phyloP scores from a whole-genome alignment of 2,113 vertebrate species.

The Cichladusa arquata region DNA sequence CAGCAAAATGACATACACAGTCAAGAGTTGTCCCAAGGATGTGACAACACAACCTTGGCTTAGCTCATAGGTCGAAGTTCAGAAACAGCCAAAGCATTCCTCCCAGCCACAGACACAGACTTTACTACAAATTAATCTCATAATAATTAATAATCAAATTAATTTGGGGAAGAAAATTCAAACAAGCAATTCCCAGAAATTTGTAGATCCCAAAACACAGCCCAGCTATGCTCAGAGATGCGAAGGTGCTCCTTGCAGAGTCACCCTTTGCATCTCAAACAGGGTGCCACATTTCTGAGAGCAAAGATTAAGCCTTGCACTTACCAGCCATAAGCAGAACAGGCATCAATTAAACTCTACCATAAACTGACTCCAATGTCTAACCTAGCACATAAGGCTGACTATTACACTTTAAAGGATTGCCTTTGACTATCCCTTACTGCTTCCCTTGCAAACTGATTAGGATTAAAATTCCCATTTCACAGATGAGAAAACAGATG shows the following conservation, averaged over 20 bases:
- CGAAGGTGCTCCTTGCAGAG: not conserved
- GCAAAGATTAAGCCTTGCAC: not conserved
- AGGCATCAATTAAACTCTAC: not conserved
- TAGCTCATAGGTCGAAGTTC: not conserved
- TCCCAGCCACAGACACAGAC: not conserved
- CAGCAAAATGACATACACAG: not conserved
- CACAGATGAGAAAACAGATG: constrained; percentile 35
- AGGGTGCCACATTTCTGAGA: not conserved
- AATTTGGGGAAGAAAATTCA: not conserved
- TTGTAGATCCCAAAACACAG: not conserved
- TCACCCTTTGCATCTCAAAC: not conserved
- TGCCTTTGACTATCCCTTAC: not conserved
- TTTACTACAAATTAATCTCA: not conserved
- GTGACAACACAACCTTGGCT: not conserved
- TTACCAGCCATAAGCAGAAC: not conserved
- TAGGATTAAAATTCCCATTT: constrained; percentile 48
- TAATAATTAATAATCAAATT: not conserved
- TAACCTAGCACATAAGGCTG: not conserved
- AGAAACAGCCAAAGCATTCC: not conserved
- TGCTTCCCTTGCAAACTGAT: not conserved
- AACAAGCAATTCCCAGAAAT: not conserved
- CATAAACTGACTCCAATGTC: not conserved
- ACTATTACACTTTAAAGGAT: not conserved
- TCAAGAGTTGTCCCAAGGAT: not conserved
- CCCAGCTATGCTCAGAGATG: not conserved